A percentile compares a stretch with the other conserved stretches of the same genome.
phyloP scores from a whole-genome alignment of 2,888 invertebrate genomes.

The Mythimna lalbum region DNA sequence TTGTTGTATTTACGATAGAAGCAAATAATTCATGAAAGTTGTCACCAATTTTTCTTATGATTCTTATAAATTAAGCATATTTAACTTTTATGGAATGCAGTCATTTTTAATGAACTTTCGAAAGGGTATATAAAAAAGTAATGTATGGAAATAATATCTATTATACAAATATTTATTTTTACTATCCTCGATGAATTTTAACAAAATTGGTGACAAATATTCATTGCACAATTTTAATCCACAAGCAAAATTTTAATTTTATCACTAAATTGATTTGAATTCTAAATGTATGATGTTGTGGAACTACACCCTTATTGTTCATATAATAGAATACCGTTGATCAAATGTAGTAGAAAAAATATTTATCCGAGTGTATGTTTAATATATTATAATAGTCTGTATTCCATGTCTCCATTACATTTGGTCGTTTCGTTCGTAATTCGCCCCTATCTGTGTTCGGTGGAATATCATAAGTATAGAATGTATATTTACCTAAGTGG shows the following conservation, averaged over 20 bases:
- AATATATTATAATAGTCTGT: slow-evolving; percentile 3
- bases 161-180: neutral
- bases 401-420: slow-evolving; percentile 54
- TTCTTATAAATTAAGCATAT: slow-evolving; percentile 10
- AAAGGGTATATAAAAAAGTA: neutral
- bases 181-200: neutral
- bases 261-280: slow-evolving; percentile 29
- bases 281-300: slow-evolving; percentile 18
- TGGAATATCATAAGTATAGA: slow-evolving; percentile 45
- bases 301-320: slow-evolving; percentile 19
- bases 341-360: slow-evolving; percentile 14
- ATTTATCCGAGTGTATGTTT: slow-evolving; percentile 30
- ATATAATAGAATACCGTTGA: slow-evolving; percentile 15
- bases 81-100: neutral
- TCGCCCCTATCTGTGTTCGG: slow-evolving; percentile 56
- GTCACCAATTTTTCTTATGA: slow-evolving; percentile 49
- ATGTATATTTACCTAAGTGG: slow-evolving; percentile 48
- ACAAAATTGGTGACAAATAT: slow-evolving; percentile 56
- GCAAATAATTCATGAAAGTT: slow-evolving; percentile 28
- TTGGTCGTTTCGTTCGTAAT: slow-evolving; percentile 53
- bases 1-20: slow-evolving; percentile 51
- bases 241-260: slow-evolving; percentile 58
- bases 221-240: slow-evolving; percentile 49
- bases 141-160: neutral
- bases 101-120: slow-evolving; percentile 7